phyloP scores from a whole-genome alignment of 2,888 invertebrate species.

The Pecten maximus region DNA sequence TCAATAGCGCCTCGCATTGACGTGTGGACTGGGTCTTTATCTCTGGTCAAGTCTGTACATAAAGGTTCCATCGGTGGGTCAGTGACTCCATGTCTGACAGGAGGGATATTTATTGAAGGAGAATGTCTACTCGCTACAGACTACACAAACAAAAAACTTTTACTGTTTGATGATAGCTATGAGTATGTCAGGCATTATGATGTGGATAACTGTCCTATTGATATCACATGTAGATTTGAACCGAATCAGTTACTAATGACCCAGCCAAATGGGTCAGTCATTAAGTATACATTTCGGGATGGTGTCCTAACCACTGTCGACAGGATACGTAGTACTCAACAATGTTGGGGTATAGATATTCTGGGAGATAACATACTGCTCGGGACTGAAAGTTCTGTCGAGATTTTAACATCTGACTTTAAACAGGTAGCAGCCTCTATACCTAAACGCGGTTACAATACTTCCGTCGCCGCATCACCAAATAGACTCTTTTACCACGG shows the following conservation, averaged over 20 bases:
- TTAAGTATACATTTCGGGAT: background rate
- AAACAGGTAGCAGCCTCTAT: background rate
- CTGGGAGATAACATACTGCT: background rate
- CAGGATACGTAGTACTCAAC: background rate
- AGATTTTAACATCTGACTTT: background rate
- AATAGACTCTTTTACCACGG: background rate
- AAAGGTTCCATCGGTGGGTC: background rate
- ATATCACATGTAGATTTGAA: background rate
- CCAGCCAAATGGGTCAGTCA: background rate
- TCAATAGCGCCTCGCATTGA: background rate
- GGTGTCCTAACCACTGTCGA: background rate
- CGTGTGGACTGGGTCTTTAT: background rate
- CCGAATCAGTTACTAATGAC: background rate
- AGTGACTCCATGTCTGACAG: background rate
- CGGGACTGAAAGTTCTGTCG: too few species aligned
- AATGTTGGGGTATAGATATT: background rate
- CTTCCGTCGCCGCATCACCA: background rate
- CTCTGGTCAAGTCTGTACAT: background rate
- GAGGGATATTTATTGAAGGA: background rate
- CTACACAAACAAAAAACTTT: background rate
- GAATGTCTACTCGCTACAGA: background rate
- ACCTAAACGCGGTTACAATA: background rate
- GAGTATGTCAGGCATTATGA: background rate
- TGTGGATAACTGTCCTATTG: background rate
- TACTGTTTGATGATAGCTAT: background rate